These are phyloP conservation scores for Theodoxus fluviatilis DNA, from an alignment of 2,888 invertebrate species.

Conservation along the genomic window DNA sequence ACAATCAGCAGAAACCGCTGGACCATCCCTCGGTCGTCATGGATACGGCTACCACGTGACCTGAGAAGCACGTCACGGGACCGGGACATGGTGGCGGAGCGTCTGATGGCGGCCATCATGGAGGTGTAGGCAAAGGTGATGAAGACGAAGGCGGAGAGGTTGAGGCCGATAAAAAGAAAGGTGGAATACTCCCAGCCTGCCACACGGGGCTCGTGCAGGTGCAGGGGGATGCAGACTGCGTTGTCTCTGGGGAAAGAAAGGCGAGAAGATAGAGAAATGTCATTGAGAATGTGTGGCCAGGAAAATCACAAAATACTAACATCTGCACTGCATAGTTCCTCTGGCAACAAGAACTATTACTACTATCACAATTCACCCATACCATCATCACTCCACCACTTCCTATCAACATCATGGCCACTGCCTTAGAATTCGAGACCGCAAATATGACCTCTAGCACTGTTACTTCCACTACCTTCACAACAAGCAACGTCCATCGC, in stretches of 20 bases:
- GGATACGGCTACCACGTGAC: constrained; percentile 30
- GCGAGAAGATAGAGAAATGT: too few species aligned
- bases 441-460: too few species aligned
- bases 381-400: too few species aligned
- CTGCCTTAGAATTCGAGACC: too few species aligned
- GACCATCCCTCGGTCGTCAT: constrained; percentile 34
- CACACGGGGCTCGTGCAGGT: constrained; percentile 37
- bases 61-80: constrained; percentile 28
- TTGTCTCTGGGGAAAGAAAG: constrained; percentile 42
- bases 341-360: too few species aligned
- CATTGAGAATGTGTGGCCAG: too few species aligned
- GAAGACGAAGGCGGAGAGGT: constrained; percentile 37
- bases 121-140: constrained; percentile 40
- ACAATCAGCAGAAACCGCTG: constrained; percentile 43
- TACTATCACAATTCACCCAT: too few species aligned
- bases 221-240: constrained; percentile 41
- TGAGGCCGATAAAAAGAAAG: constrained; percentile 42
- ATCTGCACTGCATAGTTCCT: too few species aligned
- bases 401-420: too few species aligned
- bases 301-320: too few species aligned
- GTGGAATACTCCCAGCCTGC: constrained; percentile 43
- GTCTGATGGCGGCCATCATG: constrained; percentile 40
- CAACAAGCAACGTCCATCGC: too few species aligned
- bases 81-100: constrained; percentile 30
- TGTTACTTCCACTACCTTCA: too few species aligned